Conservation (phyloP, 2,888 invertebrate species). For the Acleris laterana region DNA sequence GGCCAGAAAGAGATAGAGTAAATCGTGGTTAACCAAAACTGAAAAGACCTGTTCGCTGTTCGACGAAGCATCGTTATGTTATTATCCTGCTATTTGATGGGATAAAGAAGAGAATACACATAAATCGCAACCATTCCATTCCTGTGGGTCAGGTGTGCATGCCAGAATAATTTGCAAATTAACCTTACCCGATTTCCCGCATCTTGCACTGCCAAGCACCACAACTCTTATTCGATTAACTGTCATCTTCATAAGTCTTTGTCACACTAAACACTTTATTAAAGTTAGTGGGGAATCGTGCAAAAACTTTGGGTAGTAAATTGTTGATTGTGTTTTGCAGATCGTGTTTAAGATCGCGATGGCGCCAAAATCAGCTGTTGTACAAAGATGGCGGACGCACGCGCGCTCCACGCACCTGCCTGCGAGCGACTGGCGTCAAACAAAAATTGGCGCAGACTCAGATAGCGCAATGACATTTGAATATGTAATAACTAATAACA, state of each 20-base stretch:
- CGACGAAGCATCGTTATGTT: constrained; percentile 56
- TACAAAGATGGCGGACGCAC: constrained; percentile 68
- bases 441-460: constrained; percentile 74
- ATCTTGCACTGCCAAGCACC: constrained; percentile 89
- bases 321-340: constrained; percentile 41
- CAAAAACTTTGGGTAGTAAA: constrained; percentile 12
- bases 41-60: constrained; percentile 38
- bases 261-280: constrained; percentile 58
- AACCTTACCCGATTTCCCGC: constrained; percentile 90
- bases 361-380: constrained; percentile 70
- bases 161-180: constrained; percentile 48
- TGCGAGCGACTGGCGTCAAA: constrained; percentile 77
- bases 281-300: constrained; percentile 38
- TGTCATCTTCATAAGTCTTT: constrained; percentile 87
- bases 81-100: constrained; percentile 15
- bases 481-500: constrained; percentile 41
- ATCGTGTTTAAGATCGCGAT: constrained; percentile 55
- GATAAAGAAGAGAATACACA: constrained; percentile 8
- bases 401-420: constrained; percentile 80
- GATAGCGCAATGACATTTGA: constrained; percentile 60
- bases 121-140: constrained; percentile 45
- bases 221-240: constrained; percentile 91
- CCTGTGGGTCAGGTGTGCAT: constrained; percentile 49
- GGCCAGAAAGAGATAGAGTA: constrained; percentile 11
- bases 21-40: constrained; percentile 43